phyloP scores from a whole-genome alignment of 2,797 vertebrate genomes.

The Gallinago nigripennis region DNA sequence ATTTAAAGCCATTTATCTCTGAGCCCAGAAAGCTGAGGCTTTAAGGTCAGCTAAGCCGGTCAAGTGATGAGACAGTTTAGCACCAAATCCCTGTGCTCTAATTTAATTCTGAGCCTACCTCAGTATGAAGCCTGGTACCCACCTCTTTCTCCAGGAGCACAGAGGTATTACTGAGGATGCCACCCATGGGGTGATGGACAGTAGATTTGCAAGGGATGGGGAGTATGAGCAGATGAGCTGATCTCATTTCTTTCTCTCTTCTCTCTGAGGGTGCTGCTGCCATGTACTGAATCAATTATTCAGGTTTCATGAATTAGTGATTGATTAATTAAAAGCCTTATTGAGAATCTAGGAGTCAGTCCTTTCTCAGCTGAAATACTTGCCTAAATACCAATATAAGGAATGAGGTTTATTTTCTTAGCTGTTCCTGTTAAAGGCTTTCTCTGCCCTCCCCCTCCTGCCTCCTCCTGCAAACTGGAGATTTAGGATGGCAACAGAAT shows the following conservation, averaged over 20 bases:
- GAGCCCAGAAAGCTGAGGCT: not conserved
- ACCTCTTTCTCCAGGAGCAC: not conserved
- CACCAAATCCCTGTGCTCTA: not conserved
- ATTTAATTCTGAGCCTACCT: not conserved
- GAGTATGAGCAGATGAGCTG: not conserved
- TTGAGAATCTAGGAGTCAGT: not conserved
- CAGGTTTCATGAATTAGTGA: not conserved
- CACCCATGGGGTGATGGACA: not conserved
- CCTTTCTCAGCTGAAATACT: not conserved
- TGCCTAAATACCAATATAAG: not conserved
- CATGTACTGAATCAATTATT: not conserved
- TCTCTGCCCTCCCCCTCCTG: too few relatives aligned
- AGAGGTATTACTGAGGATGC: not conserved
- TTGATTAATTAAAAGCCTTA: not conserved
- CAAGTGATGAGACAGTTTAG: not conserved
- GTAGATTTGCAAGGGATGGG: not conserved
- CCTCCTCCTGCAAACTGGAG: not conserved
- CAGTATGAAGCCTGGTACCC: not conserved
- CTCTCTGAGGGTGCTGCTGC: not conserved
- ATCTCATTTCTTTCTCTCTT: not conserved
- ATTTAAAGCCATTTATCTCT: constrained; percentile 9
- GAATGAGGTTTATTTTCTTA: not conserved
- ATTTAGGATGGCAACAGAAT: not conserved
- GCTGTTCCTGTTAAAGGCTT: not conserved
- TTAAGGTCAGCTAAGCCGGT: not conserved